Percentiles rank a stretch among this genome's conserved stretches.
phyloP scores from a whole-genome alignment of 2,113 vertebrate species.

The Epinephelus fuscoguttatus region DNA sequence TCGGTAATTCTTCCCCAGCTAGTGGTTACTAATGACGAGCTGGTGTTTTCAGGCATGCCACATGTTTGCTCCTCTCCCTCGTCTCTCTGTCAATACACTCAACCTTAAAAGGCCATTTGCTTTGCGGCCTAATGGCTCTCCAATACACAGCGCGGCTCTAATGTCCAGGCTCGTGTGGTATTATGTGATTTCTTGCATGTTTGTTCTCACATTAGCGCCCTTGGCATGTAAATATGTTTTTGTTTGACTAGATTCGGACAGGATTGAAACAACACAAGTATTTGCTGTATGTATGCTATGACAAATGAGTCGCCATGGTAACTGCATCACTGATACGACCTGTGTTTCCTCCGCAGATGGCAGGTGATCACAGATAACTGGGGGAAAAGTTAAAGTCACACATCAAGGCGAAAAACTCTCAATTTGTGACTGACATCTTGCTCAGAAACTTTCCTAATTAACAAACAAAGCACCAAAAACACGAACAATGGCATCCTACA shows the following conservation, averaged over 20 bases:
- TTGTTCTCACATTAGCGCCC: slow-evolving; percentile 38
- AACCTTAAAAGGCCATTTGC: slow-evolving; percentile 82
- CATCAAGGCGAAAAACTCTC: background rate
- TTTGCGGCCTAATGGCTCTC: slow-evolving; percentile 75
- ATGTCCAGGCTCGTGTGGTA: slow-evolving; percentile 12
- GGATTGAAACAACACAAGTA: slow-evolving; percentile 14
- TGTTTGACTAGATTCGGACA: slow-evolving; percentile 23
- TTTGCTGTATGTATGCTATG: slow-evolving; percentile 4
- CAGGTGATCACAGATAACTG: slow-evolving; percentile 65
- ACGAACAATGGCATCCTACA: slow-evolving; percentile 84
- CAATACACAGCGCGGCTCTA: slow-evolving; percentile 58
- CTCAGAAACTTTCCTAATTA: slow-evolving; percentile 1
- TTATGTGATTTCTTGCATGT: slow-evolving; percentile 33
- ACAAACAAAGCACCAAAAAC: background rate
- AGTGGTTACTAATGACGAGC: slow-evolving; percentile 56
- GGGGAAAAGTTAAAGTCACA: slow-evolving; percentile 7
- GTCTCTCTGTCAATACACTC: slow-evolving; percentile 80
- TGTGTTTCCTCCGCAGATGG: slow-evolving; percentile 76
- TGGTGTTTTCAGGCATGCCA: slow-evolving; percentile 68
- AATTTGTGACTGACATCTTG: slow-evolving; percentile 27
- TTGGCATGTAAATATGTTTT: slow-evolving; percentile 48
- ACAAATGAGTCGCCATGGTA: slow-evolving; percentile 25
- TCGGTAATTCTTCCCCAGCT: slow-evolving; percentile 38
- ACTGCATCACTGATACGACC: slow-evolving; percentile 49
- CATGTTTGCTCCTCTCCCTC: slow-evolving; percentile 66